Evolutionary conservation across 2,113 vertebrate genomes (phyloP).

Genomic region (Vidua chalybeata): DNA sequence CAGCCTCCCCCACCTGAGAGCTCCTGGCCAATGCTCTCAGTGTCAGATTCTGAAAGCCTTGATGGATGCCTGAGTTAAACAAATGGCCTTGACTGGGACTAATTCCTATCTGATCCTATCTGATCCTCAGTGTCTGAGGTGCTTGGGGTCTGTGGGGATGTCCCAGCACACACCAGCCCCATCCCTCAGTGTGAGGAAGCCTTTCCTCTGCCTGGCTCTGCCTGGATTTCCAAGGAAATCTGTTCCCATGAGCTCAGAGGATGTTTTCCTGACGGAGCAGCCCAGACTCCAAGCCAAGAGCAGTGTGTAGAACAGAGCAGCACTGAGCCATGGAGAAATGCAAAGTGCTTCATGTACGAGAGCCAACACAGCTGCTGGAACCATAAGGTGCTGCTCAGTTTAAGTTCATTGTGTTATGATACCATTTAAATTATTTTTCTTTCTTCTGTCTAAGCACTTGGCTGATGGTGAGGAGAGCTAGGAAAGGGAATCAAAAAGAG

Average conservation of each 20-base stretch:
- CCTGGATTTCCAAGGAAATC: background rate
- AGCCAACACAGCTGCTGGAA: constrained; percentile 56
- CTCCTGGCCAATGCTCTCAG: background rate
- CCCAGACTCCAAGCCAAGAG: background rate
- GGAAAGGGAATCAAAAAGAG: background rate
- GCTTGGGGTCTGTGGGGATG: too few relatives aligned
- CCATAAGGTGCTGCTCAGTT: constrained; percentile 52
- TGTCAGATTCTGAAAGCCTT: background rate
- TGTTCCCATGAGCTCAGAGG: background rate
- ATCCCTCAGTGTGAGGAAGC: background rate
- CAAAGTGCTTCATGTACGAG: background rate
- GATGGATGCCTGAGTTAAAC: background rate
- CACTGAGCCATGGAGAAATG: background rate
- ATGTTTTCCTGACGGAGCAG: background rate
- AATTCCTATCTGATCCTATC: background rate
- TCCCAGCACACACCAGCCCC: background rate
- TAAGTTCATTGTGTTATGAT: constrained; percentile 38
- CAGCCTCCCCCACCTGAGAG: background rate
- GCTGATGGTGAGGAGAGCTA: background rate
- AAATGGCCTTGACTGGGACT: background rate
- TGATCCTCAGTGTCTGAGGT: background rate
- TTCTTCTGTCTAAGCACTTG: background rate
- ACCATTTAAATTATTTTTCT: background rate
- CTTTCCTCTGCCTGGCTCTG: background rate
- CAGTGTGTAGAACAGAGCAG: background rate